Percentiles rank a stretch among this genome's conserved stretches.
Conservation (phyloP, 2,113 vertebrate genomes). For the Osmerus eperlanus region DNA sequence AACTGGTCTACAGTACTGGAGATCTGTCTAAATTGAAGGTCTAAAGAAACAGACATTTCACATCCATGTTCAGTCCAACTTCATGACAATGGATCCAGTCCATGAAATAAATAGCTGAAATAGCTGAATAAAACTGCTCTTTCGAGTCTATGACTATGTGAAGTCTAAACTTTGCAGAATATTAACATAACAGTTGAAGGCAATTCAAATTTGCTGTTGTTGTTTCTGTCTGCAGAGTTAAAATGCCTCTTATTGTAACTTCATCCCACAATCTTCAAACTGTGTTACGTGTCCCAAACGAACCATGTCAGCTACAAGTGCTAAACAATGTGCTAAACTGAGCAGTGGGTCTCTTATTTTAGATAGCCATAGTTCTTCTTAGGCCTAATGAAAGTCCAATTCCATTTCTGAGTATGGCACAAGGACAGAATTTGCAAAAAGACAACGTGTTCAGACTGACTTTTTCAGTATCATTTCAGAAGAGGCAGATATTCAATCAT, state of each 20-base stretch:
- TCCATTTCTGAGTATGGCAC: constrained; percentile 27
- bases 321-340: no score
- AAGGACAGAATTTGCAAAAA: constrained; percentile 11
- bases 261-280: background rate
- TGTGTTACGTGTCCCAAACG: background rate
- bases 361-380: background rate
- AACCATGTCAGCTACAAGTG: no score
- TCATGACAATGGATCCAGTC: no score
- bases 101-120: no score
- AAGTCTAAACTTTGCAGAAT: no score
- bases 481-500: background rate
- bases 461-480: constrained; percentile 3
- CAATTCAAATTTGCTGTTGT: background rate
- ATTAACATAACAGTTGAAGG: background rate
- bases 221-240: background rate
- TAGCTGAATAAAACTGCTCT: background rate
- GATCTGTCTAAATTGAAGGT: no score
- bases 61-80: no score
- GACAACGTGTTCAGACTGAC: constrained; percentile 4
- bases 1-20: background rate
- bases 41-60: no score
- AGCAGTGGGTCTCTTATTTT: no score
- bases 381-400: background rate
- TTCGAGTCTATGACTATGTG: constrained; percentile 1
- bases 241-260: background rate